Evolutionary conservation across 2,888 invertebrate genomes (phyloP).

Genomic region (Bellardia bayeri): DNA sequence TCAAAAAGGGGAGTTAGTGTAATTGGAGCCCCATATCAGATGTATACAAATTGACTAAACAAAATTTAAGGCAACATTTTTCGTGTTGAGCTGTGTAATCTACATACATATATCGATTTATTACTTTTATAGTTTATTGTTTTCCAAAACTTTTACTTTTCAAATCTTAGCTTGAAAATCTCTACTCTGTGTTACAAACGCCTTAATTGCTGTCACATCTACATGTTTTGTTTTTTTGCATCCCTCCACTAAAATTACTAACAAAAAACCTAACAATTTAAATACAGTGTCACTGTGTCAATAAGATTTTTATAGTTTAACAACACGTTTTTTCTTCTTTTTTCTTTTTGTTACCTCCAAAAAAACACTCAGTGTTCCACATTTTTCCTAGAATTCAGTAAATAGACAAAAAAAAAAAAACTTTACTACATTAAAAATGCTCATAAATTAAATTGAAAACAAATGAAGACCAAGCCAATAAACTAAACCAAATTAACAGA

Average conservation of each 20-base stretch:
- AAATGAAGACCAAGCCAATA: slow-evolving; percentile 45
- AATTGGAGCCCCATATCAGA: no score
- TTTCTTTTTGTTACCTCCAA: background rate
- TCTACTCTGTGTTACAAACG: background rate
- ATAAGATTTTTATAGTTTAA: slow-evolving; percentile 21
- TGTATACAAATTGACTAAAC: no score
- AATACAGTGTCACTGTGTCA: slow-evolving; percentile 48
- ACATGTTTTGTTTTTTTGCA: background rate
- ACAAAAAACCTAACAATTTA: background rate
- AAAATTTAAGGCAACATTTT: no score
- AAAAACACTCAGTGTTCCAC: slow-evolving; percentile 41
- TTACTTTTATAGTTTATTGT: no score
- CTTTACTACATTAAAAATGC: slow-evolving; percentile 28
- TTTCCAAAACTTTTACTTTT: slow-evolving; percentile 20
- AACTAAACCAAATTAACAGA: slow-evolving; percentile 1
- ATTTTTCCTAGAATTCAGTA: slow-evolving; percentile 55
- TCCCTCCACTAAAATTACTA: background rate
- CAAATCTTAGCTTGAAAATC: background rate
- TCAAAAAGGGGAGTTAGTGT: no score
- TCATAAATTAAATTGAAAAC: slow-evolving; percentile 44
- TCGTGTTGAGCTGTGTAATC: no score
- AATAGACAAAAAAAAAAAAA: slow-evolving; percentile 5
- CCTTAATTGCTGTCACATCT: slow-evolving; percentile 30
- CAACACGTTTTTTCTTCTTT: slow-evolving; percentile 20
- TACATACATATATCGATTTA: no score